Evolutionary conservation across 2,113 vertebrate species (phyloP), one percentile per base, ranked within the genome.

Genomic region (Lanius ludovicianus): DNA sequence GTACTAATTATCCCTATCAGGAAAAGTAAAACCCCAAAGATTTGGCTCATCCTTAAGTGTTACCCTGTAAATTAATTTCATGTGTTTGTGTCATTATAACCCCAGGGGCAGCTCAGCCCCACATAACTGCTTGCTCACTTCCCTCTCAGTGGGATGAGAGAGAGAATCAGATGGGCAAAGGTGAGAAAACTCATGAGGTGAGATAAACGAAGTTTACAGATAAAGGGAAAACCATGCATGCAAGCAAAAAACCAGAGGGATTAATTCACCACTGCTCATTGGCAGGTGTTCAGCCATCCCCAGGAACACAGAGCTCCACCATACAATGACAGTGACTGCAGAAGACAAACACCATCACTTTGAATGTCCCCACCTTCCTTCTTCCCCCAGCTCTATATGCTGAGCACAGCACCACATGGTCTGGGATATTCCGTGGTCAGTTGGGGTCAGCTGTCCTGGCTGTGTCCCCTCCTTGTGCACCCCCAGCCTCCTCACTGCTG

Each of bases 261-360:
- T 69, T 47, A 4, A 17, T 56, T 42, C 35, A 23, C 17, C 21
- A 5, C 13, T 49, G 7, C 12, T 47, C 19, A 8, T 6, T 21
- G 42, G 18, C 2, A 49, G 63, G 12, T 50, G 35, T 63, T 49
- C 63, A 50, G 41, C 31, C 56, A 42, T 28, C 5, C 49, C 3
- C 42, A 33, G 56, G 25, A 63, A 16, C 27, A 19, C 56, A 84
- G 71, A 41, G 63, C 10, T 63, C 42, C 22, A 19, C 24, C 55
- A 3, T 4, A 2, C 22, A 6, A 4, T 33, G 6, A 6, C 11
- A 13, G 15, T 42, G 56, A 20, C 35, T 49, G 22, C 11, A 30
- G 41, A 42, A 49, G 25, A 56, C 21, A 42, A 63, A 27, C 0
- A 0, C 5, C 27, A 31, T 42, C 56, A 5, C 22, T 37, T 56